Base-by-base conservation (phyloP, 2,113 vertebrate species). In the Mormyrus iriodes region DNA sequence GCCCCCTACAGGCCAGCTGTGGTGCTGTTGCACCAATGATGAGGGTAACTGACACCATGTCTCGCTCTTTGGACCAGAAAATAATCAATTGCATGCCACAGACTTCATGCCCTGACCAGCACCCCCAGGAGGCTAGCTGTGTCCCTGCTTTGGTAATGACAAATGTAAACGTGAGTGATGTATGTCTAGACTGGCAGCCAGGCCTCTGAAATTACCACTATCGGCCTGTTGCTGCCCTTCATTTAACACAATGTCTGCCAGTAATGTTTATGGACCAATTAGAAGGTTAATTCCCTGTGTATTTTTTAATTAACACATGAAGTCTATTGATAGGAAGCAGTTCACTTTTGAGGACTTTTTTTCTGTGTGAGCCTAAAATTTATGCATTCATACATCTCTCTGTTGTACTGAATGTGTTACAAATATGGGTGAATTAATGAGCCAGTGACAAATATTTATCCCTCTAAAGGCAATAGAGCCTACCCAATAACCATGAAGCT, bases 211-310 rank as follows among this genome's bases (percentile, higher is more conserved):
- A 42, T 76, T 6, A 76, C 73, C 73, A 8, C 73, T 39, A 42
- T n/a, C 7, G 73, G 73, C 73, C 73, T 42, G 73, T 76, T 39
- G 35, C 73, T 76, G 73, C 35, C 73, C 35, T 76, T 76, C n/a
- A 69, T 13, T 69, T 69, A 69, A 31, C 61, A 69, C 61, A 69
- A 31, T 69, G n/a, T 31, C 61, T 69, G 61, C 61, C n/a, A 31
- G n/a, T 69, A 69, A 69, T 69, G n/a, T 69, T 69, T 69, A 69
- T 69, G 61, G 61, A 69, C 61, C 61, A 69, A 76, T 76, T 35
- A 76, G 15, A 42, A 42, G 35, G 15, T 42, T 76, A 76, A 15
- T 76, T 76, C 27, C 35, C 13, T 76, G 27, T 39, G 31, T 12
- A 76, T 76, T 15, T 35, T 76, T 19, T 39, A 35, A 10, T 39